These are phyloP conservation scores for Eupithecia dodoneata DNA, from an alignment of 2,888 invertebrate species.

Conservation along the genomic window DNA sequence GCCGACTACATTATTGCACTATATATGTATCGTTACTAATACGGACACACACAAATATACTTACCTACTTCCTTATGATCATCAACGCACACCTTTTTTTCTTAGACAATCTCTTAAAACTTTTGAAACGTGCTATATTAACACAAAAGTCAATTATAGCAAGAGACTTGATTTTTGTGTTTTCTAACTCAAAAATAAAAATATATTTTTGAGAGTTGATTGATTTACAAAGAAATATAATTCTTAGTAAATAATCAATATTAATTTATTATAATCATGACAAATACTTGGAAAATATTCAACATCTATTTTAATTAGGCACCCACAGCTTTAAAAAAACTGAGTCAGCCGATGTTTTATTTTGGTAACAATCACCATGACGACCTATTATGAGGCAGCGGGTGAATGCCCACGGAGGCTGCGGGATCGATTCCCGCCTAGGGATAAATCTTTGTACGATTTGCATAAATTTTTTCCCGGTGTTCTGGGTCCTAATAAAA, in stretches of 20 bases:
- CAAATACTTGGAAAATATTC: background rate
- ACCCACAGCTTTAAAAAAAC: background rate
- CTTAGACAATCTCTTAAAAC: background rate
- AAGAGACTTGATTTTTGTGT: too few species aligned
- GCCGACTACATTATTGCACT: background rate
- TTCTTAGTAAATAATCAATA: background rate
- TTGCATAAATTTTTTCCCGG: background rate
- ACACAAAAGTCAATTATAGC: too few species aligned
- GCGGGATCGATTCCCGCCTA: background rate
- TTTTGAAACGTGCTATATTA: too few species aligned
- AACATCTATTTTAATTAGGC: background rate
- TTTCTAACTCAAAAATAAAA: too few species aligned
- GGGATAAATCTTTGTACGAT: background rate
- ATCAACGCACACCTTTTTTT: background rate
- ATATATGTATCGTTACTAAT: background rate
- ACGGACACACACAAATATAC: too few species aligned
- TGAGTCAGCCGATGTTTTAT: background rate
- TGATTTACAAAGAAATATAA: background rate
- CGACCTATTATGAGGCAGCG: background rate
- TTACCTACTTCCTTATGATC: background rate
- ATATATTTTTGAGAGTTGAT: too few species aligned
- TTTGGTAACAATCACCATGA: background rate
- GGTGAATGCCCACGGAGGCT: background rate
- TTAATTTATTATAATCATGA: background rate
- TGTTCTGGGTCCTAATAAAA: background rate